phyloP scores from a whole-genome alignment of 2,888 invertebrate genomes.

The Panzeria rudis region DNA sequence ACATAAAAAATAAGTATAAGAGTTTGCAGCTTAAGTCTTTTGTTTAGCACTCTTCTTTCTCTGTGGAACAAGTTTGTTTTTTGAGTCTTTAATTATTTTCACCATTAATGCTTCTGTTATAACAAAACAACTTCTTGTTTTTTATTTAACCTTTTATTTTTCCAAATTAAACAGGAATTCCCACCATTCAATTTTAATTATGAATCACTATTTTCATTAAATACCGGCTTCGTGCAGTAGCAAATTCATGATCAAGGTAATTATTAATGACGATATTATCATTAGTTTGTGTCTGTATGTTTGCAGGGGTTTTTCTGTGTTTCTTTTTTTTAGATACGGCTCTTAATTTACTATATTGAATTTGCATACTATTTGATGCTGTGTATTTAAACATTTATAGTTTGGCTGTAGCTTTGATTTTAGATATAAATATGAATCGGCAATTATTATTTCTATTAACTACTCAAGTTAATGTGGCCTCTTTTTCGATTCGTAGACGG shows the following conservation, averaged over 20 bases:
- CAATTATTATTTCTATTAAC: background rate
- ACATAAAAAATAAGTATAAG: background rate
- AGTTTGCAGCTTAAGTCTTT: constrained; percentile 64
- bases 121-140: background rate
- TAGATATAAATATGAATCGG: background rate
- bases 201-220: constrained; percentile 14
- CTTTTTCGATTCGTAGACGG: constrained; percentile 11
- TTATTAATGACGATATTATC: constrained; percentile 44
- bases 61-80: constrained; percentile 22
- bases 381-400: background rate
- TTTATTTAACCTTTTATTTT: constrained; percentile 7
- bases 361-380: background rate
- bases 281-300: constrained; percentile 22
- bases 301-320: constrained; percentile 37
- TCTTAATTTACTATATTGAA: background rate
- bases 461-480: background rate
- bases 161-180: constrained; percentile 7
- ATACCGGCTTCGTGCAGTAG: constrained; percentile 42
- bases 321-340: background rate
- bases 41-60: background rate
- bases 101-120: background rate
- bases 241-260: constrained; percentile 60
- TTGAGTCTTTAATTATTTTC: background rate
- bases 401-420: constrained; percentile 17
- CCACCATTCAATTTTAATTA: background rate